Conservation (phyloP, 2,888 invertebrate genomes). For the Liodrosophila aerea region DNA sequence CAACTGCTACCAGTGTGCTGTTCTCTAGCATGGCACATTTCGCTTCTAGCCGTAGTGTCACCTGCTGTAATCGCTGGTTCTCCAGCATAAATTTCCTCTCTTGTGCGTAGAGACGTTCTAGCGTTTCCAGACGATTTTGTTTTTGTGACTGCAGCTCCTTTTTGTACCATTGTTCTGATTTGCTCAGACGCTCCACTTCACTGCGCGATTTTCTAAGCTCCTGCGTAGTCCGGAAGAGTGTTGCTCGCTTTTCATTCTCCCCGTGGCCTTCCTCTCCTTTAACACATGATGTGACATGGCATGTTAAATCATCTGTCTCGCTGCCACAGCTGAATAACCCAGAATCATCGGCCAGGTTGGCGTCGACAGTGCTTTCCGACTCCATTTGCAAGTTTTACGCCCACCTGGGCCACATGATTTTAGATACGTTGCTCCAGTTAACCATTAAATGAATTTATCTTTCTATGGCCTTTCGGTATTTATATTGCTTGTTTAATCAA, state of each 20-base stretch:
- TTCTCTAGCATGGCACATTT: slow-evolving; percentile 72
- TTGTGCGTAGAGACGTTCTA: slow-evolving; percentile 80
- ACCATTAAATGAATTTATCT: too few species aligned
- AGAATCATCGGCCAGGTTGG: slow-evolving; percentile 61
- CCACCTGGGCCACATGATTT: slow-evolving; percentile 11
- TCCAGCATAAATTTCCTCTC: slow-evolving; percentile 80
- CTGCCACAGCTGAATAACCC: slow-evolving; percentile 70
- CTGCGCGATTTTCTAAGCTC: slow-evolving; percentile 77
- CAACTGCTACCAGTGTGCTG: slow-evolving; percentile 37
- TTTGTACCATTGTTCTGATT: slow-evolving; percentile 82
- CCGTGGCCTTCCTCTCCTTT: slow-evolving; percentile 10
- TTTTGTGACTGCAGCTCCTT: slow-evolving; percentile 79
- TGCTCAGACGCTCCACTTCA: slow-evolving; percentile 78
- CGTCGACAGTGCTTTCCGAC: slow-evolving; percentile 30
- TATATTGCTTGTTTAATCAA: too few species aligned
- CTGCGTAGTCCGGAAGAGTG: slow-evolving; percentile 67
- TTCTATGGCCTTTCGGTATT: too few species aligned
- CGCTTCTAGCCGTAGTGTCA: slow-evolving; percentile 69
- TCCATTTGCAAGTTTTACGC: slow-evolving; percentile 39
- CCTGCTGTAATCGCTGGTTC: slow-evolving; percentile 79
- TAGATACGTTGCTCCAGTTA: too few species aligned
- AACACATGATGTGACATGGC: slow-evolving; percentile 14
- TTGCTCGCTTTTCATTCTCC: slow-evolving; percentile 37
- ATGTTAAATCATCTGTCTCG: slow-evolving; percentile 36
- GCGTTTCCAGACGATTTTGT: slow-evolving; percentile 73